A percentile compares a stretch with the other conserved stretches of the same genome.
These are phyloP conservation scores for Gadus chalcogrammus DNA, from an alignment of 2,113 vertebrate species.

Conservation along the genomic window DNA sequence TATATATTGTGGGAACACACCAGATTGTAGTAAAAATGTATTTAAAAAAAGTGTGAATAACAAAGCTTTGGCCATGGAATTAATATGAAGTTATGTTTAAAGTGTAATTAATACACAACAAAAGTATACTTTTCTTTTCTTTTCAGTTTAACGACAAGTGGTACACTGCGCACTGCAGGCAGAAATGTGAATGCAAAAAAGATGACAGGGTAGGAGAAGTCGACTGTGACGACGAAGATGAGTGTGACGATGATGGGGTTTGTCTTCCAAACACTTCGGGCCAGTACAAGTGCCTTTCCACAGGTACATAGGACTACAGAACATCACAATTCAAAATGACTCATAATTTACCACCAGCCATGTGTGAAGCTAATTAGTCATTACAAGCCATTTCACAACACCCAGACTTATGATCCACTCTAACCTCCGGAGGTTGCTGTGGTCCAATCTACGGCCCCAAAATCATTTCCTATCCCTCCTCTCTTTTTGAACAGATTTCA, in stretches of 20 bases:
- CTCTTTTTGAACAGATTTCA: conserved; percentile 64
- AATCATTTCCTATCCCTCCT: neutral
- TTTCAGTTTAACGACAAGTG: conserved; percentile 76
- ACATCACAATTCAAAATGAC: neutral
- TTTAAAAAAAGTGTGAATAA: too few species aligned
- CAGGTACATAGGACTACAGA: conserved; percentile 52
- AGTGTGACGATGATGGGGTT: conserved; percentile 58
- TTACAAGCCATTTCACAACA: neutral
- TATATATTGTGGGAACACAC: too few species aligned
- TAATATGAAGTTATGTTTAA: too few species aligned
- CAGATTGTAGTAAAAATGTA: too few species aligned
- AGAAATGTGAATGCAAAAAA: conserved; percentile 72
- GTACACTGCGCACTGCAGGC: conserved; percentile 68
- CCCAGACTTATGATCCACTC: too few species aligned
- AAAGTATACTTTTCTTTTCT: conserved; percentile 6
- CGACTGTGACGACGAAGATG: conserved; percentile 55
- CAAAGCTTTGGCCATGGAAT: too few species aligned
- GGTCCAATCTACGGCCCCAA: neutral
- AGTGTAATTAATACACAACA: too few species aligned
- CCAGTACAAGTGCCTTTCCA: conserved; percentile 67
- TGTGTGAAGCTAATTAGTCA: neutral
- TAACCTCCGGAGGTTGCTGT: too few species aligned
- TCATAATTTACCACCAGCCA: neutral
- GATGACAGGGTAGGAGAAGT: conserved; percentile 47
- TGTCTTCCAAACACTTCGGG: conserved; percentile 66